These are phyloP conservation scores for Drosophila lacteicornis DNA, from an alignment of 1,140 invertebrate species.

Conservation along the genomic window DNA sequence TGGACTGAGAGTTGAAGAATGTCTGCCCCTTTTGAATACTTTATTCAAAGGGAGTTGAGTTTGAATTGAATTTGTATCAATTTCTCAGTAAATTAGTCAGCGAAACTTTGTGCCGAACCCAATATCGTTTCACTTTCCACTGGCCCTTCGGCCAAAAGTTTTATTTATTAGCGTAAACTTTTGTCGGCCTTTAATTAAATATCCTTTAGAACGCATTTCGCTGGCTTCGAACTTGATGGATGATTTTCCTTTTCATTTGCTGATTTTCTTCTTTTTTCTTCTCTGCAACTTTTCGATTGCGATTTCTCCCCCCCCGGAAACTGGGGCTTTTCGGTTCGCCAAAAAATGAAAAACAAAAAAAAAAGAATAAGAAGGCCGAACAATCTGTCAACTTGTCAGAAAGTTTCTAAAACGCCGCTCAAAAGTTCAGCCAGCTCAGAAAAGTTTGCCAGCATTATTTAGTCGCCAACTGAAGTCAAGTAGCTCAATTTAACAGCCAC, in stretches of 20 bases:
- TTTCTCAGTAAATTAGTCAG: slow-evolving; percentile 68
- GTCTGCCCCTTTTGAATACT: neutral
- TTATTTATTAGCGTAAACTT: slow-evolving; percentile 77
- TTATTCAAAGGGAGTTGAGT: slow-evolving; percentile 4
- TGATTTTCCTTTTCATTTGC: slow-evolving; percentile 58
- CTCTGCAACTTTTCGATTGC: slow-evolving; percentile 33
- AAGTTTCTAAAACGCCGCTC: slow-evolving; percentile 55
- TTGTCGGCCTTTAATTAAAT: slow-evolving; percentile 73
- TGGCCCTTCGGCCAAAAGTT: slow-evolving; percentile 43
- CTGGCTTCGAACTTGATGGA: slow-evolving; percentile 66
- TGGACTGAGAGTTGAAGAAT: slow-evolving; percentile 15
- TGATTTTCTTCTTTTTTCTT: slow-evolving; percentile 35
- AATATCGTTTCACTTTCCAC: slow-evolving; percentile 29
- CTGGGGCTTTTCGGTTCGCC: slow-evolving; percentile 1
- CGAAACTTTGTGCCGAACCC: slow-evolving; percentile 45
- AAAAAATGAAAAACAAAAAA: neutral
- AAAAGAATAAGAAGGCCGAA: slow-evolving; percentile 19
- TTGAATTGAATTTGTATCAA: slow-evolving; percentile 66
- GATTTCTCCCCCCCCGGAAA: slow-evolving; percentile 38
- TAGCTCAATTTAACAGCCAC: slow-evolving; percentile 70
- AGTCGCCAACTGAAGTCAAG: slow-evolving; percentile 38
- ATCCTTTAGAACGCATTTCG: slow-evolving; percentile 61
- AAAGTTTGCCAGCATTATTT: slow-evolving; percentile 42
- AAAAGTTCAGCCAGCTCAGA: slow-evolving; percentile 58
- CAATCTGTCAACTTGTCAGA: slow-evolving; percentile 73